A percentile compares a stretch with the other conserved stretches of the same genome.
Conservation (phyloP, 2,113 vertebrate genomes). For the Australoheros scitulus region DNA sequence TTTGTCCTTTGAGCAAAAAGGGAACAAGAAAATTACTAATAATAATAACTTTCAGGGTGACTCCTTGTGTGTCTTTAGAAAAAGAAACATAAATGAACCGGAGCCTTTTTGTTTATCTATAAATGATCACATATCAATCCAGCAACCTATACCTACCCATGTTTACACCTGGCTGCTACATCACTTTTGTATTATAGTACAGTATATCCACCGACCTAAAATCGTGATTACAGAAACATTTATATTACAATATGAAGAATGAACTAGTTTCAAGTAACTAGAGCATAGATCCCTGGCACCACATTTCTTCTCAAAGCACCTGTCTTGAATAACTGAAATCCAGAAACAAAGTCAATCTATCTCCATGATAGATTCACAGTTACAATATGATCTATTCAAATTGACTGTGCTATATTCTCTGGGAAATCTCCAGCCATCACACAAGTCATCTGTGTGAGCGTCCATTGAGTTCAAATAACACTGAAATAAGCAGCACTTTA, state of each 20-base stretch:
- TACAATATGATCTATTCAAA: conserved; percentile 55
- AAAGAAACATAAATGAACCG: too few relatives aligned
- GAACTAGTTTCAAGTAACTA: background rate
- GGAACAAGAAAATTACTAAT: too few relatives aligned
- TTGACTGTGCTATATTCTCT: conserved; percentile 51
- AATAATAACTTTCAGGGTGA: too few relatives aligned
- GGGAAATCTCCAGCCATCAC: conserved; percentile 65
- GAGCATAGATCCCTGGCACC: background rate
- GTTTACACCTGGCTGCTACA: background rate
- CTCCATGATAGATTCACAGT: conserved; percentile 17
- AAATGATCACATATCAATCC: too few relatives aligned
- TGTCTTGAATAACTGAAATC: background rate
- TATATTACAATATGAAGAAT: background rate
- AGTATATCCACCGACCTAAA: background rate
- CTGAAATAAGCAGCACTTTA: conserved; percentile 82
- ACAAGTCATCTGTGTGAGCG: conserved; percentile 72
- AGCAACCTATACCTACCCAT: too few relatives aligned
- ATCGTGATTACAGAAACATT: background rate
- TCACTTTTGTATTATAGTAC: background rate
- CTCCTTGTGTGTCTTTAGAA: too few relatives aligned
- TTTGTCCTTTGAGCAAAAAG: too few relatives aligned
- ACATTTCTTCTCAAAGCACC: background rate
- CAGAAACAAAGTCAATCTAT: conserved; percentile 22
- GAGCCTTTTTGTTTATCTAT: too few relatives aligned
- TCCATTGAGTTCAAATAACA: conserved; percentile 83